phyloP scores from a whole-genome alignment of 92 coral and sea anemone genomes.

The Epizoanthus ramosus region DNA sequence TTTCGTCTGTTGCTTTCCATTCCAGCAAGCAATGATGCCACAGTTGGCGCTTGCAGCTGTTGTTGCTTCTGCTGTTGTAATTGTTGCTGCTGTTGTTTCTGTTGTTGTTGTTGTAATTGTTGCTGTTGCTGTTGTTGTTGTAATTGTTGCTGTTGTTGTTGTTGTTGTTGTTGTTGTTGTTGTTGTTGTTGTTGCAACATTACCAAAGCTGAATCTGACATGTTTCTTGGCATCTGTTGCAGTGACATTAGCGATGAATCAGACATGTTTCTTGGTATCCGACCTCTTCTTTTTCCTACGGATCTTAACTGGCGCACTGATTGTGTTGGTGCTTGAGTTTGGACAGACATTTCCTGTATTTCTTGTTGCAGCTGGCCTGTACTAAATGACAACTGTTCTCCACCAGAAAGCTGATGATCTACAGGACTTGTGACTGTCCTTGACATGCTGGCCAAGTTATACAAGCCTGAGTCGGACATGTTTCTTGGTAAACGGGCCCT shows the following conservation, averaged over 20 bases:
- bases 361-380: conserved; percentile 27
- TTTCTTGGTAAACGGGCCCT: conserved; percentile 88
- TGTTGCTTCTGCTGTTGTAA: conserved; percentile 9
- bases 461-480: conserved; percentile 92
- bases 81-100: conserved; percentile 39
- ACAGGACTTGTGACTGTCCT: conserved; percentile 43
- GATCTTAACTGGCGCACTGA: conserved; percentile 35
- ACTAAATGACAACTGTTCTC: conserved; percentile 3
- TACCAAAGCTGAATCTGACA: conserved; percentile 57
- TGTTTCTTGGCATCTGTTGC: conserved; percentile 65
- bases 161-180: conserved; percentile 35
- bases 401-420: background rate
- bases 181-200: conserved; percentile 34
- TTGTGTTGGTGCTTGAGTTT: conserved; percentile 48
- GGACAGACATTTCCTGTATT: conserved; percentile 44
- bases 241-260: conserved; percentile 88
- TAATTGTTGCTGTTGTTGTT: conserved; percentile 28
- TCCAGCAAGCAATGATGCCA: conserved; percentile 50
- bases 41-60: conserved; percentile 41
- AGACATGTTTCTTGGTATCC: conserved; percentile 90
- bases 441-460: conserved; percentile 59
- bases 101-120: conserved; percentile 12
- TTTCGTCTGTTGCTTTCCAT: conserved; percentile 15
- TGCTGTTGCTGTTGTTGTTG: background rate
- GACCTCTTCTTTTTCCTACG: conserved; percentile 62